Evolutionary conservation across 53 echinoderm and acorn worm species (phyloP).

Genomic region (Pentamera pediparva): DNA sequence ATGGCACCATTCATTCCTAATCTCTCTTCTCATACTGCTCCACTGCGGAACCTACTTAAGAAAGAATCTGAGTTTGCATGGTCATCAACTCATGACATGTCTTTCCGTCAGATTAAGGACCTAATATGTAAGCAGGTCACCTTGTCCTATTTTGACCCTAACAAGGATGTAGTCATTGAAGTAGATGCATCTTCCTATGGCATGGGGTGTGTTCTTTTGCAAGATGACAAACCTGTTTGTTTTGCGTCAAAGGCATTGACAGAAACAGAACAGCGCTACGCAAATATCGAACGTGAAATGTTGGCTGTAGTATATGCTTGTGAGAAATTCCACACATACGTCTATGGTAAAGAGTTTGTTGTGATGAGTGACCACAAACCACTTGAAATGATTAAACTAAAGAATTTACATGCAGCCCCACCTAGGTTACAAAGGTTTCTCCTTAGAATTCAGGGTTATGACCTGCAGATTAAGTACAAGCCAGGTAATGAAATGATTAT

Average conservation of each 20-base stretch:
- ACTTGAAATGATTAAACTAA: conserved; percentile 47
- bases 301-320: conserved; percentile 52
- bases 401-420: conserved; percentile 50
- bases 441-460: conserved; percentile 49
- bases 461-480: conserved; percentile 46
- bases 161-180: conserved; percentile 46
- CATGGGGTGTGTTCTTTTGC: conserved; percentile 38
- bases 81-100: conserved; percentile 31
- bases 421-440: conserved; percentile 47
- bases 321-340: conserved; percentile 60
- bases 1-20: conserved; percentile 66
- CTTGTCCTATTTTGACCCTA: conserved; percentile 54
- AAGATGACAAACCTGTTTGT: conserved; percentile 38
- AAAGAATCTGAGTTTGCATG: conserved; percentile 38
- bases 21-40: conserved; percentile 44
- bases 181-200: conserved; percentile 53
- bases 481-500: conserved; percentile 58
- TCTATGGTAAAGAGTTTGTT: conserved; percentile 57
- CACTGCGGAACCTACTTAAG: conserved; percentile 42
- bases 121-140: conserved; percentile 46
- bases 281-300: conserved; percentile 59
- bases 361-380: conserved; percentile 62
- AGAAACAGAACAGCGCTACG: conserved; percentile 53
- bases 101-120: conserved; percentile 45
- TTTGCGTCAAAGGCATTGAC: conserved; percentile 46